phyloP scores from a whole-genome alignment of 2,113 vertebrate species.

The Phainopepla nitens region DNA sequence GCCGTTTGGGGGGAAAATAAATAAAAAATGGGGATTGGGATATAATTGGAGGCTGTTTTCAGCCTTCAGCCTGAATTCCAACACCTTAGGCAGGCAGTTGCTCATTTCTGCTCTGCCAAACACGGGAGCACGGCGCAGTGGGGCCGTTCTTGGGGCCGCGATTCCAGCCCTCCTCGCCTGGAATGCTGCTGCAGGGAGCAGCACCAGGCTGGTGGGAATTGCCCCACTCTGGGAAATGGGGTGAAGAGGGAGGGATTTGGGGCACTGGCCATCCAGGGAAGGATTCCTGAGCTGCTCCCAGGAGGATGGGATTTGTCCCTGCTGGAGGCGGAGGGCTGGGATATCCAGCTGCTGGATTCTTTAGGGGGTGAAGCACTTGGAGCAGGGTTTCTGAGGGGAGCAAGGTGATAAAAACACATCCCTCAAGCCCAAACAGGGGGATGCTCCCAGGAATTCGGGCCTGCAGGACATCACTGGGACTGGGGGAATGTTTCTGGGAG shows the following conservation, averaged over 20 bases:
- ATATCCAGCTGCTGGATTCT: background rate
- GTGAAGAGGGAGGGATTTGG: background rate
- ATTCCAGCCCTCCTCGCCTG: background rate
- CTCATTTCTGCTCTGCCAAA: background rate
- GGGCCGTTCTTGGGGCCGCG: background rate
- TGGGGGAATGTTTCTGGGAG: background rate
- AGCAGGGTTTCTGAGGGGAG: background rate
- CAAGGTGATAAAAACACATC: background rate
- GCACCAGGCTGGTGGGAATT: accelerated
- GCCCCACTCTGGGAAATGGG: accelerated
- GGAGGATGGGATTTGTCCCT: background rate
- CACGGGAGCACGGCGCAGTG: accelerated
- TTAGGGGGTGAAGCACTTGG: background rate
- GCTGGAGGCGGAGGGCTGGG: background rate
- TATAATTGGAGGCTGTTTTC: background rate
- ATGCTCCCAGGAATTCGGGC: background rate
- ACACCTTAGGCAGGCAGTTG: background rate
- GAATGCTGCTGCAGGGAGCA: background rate
- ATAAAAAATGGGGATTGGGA: background rate
- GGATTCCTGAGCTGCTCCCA: background rate
- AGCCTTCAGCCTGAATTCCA: background rate
- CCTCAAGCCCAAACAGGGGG: background rate
- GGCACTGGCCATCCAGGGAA: background rate
- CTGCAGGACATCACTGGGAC: too few relatives aligned
- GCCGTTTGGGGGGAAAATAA: accelerated